Percentiles rank a stretch among this genome's conserved stretches.
Evolutionary conservation across 2,113 vertebrate species (phyloP).

Genomic region (Mus spicilegus): DNA sequence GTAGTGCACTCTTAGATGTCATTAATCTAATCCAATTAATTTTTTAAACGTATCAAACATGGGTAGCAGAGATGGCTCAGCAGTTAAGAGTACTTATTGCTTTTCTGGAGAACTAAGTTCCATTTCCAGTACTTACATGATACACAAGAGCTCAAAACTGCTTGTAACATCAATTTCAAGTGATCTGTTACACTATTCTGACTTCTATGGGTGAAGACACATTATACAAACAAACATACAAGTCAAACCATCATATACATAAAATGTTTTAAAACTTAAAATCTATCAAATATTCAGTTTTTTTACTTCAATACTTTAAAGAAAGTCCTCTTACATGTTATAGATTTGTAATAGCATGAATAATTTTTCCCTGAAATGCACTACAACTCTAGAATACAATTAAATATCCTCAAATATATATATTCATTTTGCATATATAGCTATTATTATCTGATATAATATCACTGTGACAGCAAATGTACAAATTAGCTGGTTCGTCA

Average conservation of each 20-base stretch:
- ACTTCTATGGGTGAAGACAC: background rate
- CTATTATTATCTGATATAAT: constrained; percentile 18
- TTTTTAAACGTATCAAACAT: background rate
- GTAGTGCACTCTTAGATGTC: background rate
- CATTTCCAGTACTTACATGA: background rate
- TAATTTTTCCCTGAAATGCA: constrained; percentile 28
- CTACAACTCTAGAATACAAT: constrained; percentile 20
- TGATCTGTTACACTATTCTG: background rate
- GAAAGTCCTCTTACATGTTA: constrained; percentile 35
- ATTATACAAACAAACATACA: background rate
- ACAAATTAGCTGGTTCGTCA: constrained; percentile 58
- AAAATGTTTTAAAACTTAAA: constrained; percentile 2
- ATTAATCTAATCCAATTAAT: background rate
- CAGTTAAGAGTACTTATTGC: background rate
- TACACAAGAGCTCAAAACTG: background rate
- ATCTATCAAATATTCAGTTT: background rate
- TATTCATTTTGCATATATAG: background rate
- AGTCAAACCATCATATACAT: background rate
- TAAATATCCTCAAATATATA: constrained; percentile 46
- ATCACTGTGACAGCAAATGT: constrained; percentile 22
- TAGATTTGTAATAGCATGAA: background rate
- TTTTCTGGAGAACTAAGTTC: background rate
- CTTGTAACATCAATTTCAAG: background rate
- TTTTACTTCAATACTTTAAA: constrained; percentile 31
- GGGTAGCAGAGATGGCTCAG: background rate